These are phyloP conservation scores for Calephelis nemesis DNA, from an alignment of 1,140 invertebrate species.

Conservation along the genomic window DNA sequence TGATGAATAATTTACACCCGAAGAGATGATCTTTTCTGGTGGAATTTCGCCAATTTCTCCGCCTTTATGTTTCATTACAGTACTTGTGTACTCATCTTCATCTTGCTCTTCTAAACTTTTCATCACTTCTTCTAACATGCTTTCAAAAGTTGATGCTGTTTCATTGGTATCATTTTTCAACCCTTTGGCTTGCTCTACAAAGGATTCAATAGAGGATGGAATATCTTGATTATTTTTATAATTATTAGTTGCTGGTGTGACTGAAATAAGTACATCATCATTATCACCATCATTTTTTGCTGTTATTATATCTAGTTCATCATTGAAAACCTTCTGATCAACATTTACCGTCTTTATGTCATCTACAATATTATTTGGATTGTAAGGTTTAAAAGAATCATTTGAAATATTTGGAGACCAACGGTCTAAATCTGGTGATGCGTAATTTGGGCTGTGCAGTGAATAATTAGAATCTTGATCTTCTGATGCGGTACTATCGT, in stretches of 20 bases:
- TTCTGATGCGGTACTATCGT: constrained; percentile 50
- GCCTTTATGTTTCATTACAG: constrained; percentile 75
- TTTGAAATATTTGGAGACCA: constrained; percentile 83
- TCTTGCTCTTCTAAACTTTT: constrained; percentile 77
- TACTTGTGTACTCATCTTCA: constrained; percentile 70
- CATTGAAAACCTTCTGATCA: constrained; percentile 41
- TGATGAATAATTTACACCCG: constrained; percentile 47
- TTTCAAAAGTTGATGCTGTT: constrained; percentile 71
- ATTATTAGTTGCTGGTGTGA: constrained; percentile 64
- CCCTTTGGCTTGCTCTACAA: constrained; percentile 67
- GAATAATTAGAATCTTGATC: constrained; percentile 75
- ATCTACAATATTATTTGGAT: constrained; percentile 73
- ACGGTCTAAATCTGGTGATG: constrained; percentile 76
- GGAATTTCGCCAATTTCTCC: constrained; percentile 78
- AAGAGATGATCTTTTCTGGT: constrained; percentile 64
- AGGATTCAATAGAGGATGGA: constrained; percentile 67
- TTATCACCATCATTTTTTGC: constrained; percentile 71
- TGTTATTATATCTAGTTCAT: constrained; percentile 72
- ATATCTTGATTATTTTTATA: constrained; percentile 69
- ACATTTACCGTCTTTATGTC: constrained; percentile 57
- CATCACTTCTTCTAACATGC: constrained; percentile 78
- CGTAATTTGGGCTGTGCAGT: constrained; percentile 69
- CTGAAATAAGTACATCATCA: constrained; percentile 71
- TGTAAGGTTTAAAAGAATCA: constrained; percentile 80
- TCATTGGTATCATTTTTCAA: constrained; percentile 56